Evolutionary conservation across 2,797 vertebrate genomes (phyloP).

Genomic region (Tarsius wallacei): DNA sequence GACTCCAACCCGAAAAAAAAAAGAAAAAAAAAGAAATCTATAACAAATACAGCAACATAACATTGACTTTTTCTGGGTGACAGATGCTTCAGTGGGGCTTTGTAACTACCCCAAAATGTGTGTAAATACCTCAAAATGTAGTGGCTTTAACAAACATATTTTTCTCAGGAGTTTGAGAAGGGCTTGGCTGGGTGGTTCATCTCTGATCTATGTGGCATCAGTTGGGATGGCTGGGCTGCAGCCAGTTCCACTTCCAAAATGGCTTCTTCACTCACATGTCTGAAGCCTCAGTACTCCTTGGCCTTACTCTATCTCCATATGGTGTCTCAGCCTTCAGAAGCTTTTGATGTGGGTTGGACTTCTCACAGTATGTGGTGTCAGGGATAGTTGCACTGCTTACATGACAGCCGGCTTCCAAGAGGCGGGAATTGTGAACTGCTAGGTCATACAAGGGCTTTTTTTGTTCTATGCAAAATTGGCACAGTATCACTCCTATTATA

Average conservation of each 20-base stretch:
- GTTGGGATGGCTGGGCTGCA: not conserved
- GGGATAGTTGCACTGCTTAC: not conserved
- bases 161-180: constrained; percentile 2
- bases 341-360: not conserved
- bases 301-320: not conserved
- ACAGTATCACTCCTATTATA: not conserved
- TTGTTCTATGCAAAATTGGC: too few relatives aligned
- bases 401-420: not conserved
- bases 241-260: not conserved
- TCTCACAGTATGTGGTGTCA: not conserved
- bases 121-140: not conserved
- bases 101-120: not conserved
- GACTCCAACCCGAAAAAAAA: too few relatives aligned
- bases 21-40: not conserved
- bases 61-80: not conserved
- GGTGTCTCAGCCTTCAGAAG: not conserved
- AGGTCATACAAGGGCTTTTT: not conserved
- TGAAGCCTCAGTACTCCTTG: not conserved
- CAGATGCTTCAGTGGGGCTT: not conserved
- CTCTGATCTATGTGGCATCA: not conserved
- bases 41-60: not conserved
- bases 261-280: not conserved
- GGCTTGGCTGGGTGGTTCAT: not conserved
- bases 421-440: not conserved
- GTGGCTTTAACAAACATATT: not conserved